Evolutionary conservation across 2,888 invertebrate genomes (phyloP).

Genomic region (Eupithecia inturbata): DNA sequence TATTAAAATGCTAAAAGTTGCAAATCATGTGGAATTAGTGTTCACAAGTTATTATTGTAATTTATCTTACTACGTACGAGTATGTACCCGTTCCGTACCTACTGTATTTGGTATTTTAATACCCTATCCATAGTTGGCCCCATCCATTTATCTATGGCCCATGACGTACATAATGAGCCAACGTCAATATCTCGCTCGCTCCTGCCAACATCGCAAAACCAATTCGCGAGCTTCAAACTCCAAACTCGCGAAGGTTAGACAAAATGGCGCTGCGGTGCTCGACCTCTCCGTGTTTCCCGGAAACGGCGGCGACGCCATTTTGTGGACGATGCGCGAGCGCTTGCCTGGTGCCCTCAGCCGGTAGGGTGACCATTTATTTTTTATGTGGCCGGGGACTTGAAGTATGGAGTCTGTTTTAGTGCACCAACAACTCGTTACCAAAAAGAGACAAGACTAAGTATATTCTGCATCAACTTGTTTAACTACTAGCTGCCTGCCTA

Average conservation of each 20-base stretch:
- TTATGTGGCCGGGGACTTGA: neutral
- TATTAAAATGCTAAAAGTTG: too few relatives aligned
- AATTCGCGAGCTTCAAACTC: constrained; percentile 23
- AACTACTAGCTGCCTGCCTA: neutral
- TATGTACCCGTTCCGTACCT: too few relatives aligned
- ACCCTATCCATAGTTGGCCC: too few relatives aligned
- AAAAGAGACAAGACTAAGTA: neutral
- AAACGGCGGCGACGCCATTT: constrained; percentile 60
- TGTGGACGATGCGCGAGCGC: constrained; percentile 45
- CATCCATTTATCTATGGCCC: neutral
- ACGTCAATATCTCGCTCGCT: constrained; percentile 8
- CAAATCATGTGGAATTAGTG: too few relatives aligned
- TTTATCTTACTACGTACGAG: too few relatives aligned
- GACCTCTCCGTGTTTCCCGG: constrained; percentile 62
- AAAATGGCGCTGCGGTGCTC: constrained; percentile 46
- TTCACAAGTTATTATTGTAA: too few relatives aligned
- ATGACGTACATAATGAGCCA: neutral
- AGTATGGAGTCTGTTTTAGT: neutral
- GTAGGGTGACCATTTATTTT: constrained; percentile 34
- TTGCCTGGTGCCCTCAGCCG: constrained; percentile 29
- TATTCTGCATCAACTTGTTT: neutral
- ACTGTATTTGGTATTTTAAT: too few relatives aligned
- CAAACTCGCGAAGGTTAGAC: constrained; percentile 22
- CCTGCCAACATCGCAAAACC: constrained; percentile 23
- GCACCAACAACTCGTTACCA: neutral